Percentiles rank a stretch among this genome's conserved stretches.
phyloP scores from a whole-genome alignment of 2,797 vertebrate genomes.

The Parotocinclus haroldoi region DNA sequence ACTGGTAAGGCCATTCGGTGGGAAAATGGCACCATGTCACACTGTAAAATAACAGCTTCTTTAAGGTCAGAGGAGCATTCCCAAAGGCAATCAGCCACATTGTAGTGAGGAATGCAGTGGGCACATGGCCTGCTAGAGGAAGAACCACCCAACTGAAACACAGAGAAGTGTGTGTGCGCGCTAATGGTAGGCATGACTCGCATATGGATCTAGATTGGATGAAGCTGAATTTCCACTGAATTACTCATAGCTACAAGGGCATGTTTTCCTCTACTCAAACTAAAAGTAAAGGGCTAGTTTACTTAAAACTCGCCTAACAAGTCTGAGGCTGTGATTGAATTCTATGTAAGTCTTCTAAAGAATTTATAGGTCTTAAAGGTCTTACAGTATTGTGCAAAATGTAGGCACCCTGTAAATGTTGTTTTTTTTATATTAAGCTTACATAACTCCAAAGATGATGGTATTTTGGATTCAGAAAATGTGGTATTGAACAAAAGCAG shows the following conservation, averaged over 20 bases:
- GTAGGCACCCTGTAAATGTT: too few species aligned
- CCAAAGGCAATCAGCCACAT: constrained; percentile 1
- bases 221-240: constrained; percentile 25
- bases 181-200: constrained; percentile 15
- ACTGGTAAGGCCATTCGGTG: neutral
- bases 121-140: constrained; percentile 36
- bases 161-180: constrained; percentile 37
- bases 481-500: too few species aligned
- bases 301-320: too few species aligned
- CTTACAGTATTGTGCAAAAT: too few species aligned
- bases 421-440: too few species aligned
- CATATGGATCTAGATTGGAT: neutral
- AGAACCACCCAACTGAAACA: constrained; percentile 46
- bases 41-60: neutral
- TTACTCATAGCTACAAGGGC: neutral
- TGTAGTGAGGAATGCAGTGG: constrained; percentile 35
- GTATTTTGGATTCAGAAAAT: too few species aligned
- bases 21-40: neutral
- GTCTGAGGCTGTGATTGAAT: too few species aligned
- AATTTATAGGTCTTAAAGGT: too few species aligned
- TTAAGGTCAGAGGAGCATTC: constrained; percentile 1
- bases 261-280: neutral
- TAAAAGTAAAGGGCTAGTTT: too few species aligned
- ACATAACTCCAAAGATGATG: too few species aligned
- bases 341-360: too few species aligned